Percentiles rank a stretch among this genome's conserved stretches.
phyloP scores from a whole-genome alignment of 2,888 invertebrate genomes.

The Barypeithes pellucidus region DNA sequence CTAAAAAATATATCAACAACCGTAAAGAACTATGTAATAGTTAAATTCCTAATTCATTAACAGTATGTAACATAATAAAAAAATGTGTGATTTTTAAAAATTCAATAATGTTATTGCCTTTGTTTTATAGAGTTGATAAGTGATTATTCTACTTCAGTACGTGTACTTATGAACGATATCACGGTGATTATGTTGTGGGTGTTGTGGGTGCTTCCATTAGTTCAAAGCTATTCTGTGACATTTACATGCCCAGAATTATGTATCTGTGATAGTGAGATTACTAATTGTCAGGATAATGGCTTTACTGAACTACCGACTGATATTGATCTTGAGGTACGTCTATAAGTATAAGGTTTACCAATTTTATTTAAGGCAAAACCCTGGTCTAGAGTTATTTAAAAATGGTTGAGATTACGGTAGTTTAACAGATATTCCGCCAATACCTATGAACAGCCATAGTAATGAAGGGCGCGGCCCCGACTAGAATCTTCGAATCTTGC shows the following conservation, averaged over 20 bases:
- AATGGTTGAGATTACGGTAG: too few species aligned
- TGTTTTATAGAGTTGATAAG: neutral
- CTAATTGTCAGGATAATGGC: slow-evolving; percentile 55
- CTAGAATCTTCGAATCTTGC: too few species aligned
- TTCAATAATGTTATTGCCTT: slow-evolving; percentile 5
- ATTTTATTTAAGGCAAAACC: too few species aligned
- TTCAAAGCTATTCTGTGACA: slow-evolving; percentile 25
- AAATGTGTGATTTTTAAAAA: slow-evolving; percentile 8
- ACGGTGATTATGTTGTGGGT: slow-evolving; percentile 33
- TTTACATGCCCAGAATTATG: slow-evolving; percentile 56
- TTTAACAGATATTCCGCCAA: too few species aligned
- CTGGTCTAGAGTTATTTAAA: too few species aligned
- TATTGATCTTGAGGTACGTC: slow-evolving; percentile 59
- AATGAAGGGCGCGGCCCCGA: too few species aligned
- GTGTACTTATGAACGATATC: slow-evolving; percentile 11
- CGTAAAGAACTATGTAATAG: slow-evolving; percentile 24
- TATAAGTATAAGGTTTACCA: neutral
- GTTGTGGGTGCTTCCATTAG: slow-evolving; percentile 35
- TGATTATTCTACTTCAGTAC: slow-evolving; percentile 2
- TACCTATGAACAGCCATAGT: too few species aligned
- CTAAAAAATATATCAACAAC: slow-evolving; percentile 23
- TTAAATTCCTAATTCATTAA: neutral
- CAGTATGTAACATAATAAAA: slow-evolving; percentile 3
- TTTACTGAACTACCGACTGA: slow-evolving; percentile 57
- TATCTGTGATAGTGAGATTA: slow-evolving; percentile 55